Evolutionary conservation across 2,113 vertebrate genomes (phyloP), one percentile per base, ranked within the genome.

Genomic region (Vulpes ferrilata): DNA sequence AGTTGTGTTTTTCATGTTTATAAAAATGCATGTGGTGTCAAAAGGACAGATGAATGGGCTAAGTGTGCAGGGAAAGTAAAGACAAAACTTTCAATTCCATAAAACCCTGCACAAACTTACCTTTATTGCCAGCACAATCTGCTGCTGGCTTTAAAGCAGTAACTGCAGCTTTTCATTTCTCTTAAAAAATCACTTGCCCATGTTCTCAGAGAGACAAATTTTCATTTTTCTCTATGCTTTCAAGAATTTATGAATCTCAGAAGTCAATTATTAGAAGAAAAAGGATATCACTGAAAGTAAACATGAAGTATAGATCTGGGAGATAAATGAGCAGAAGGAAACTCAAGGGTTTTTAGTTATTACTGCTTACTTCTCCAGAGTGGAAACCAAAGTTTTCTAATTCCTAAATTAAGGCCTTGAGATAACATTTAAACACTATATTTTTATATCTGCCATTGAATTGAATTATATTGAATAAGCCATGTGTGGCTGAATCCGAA

Each of bases 111-210:
- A 95, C 62, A 97, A 94, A 92, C 88, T 80, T 84, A 94, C 84
- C 93, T 98, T 98, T 98, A 98, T 97, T 98, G 96, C 95, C 91
- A 95, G 88, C 93, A 97, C 97, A 98, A 98, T 98, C 97, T 99
- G 98, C 97, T 53, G 1, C 95, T 97, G 93, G 80, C 94, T 98
- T 97, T 98, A 98, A 98, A 98, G 98, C 96, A 98, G 97, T 98
- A 98, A 98, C 90, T 97, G 96, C 25, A 96, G 96, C 82, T 98
- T 98, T 98, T 98, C 83, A 89, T 82, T 94, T 96, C n/a, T 97
- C 97, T 98, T 97, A 57, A 97, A 87, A 96, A 94, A 97, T 23
- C 12, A 93, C 88, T 80, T 62, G n/a, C 27, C 59, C 81, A 87
- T 94, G 88, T 95, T 98, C 95, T 97, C 96, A 98, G 97, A 88